Evolutionary conservation across 2,797 vertebrate genomes (phyloP).

Genomic region (Enteromius treurensis): DNA sequence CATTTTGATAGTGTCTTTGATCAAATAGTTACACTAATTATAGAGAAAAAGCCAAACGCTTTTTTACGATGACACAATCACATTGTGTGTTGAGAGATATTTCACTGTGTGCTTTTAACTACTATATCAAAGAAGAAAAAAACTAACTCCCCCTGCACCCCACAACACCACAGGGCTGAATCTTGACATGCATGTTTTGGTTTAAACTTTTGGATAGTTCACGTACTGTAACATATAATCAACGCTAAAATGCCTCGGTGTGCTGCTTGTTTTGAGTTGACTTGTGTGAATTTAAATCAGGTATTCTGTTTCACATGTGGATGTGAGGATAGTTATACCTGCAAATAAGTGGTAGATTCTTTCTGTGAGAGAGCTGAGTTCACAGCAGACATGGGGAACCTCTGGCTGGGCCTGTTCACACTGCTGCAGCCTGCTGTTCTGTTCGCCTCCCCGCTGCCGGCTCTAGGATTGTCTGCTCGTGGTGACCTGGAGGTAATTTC

Average conservation of each 20-base stretch:
- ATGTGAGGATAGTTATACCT: not conserved
- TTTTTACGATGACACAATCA: not conserved
- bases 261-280: constrained; percentile 68
- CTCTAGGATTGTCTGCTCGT: constrained; percentile 32
- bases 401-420: constrained; percentile 61
- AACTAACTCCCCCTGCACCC: not conserved
- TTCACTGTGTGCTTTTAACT: not conserved
- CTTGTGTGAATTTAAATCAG: constrained; percentile 57
- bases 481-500: constrained; percentile 67
- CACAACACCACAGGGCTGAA: not conserved
- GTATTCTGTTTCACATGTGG: constrained; percentile 43
- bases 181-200: not conserved
- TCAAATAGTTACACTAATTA: not conserved
- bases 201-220: not conserved
- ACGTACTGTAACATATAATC: not conserved
- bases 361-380: not conserved
- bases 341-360: not conserved
- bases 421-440: constrained; percentile 44
- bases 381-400: constrained; percentile 57
- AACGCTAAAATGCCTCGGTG: constrained; percentile 34
- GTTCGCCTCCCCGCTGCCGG: constrained; percentile 51
- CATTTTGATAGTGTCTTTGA: not conserved
- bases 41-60: not conserved
- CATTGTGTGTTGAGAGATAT: not conserved
- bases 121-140: not conserved